phyloP scores from a whole-genome alignment of 2,113 vertebrate genomes.

The Tor tambroides region DNA sequence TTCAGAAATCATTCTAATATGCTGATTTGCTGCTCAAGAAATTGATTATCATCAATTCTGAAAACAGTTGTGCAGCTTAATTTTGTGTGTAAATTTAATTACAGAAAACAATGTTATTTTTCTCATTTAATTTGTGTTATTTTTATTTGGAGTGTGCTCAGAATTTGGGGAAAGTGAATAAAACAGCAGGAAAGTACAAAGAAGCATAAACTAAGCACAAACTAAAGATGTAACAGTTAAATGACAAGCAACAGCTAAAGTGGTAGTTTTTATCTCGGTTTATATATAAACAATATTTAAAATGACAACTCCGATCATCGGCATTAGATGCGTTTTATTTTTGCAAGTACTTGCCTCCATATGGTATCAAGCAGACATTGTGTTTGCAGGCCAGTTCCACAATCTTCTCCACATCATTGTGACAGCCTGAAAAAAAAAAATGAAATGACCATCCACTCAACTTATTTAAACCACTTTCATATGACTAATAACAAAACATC shows the following conservation, averaged over 20 bases:
- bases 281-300: no score
- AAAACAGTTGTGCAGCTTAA: background rate
- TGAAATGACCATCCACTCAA: background rate
- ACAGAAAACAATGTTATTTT: background rate
- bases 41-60: background rate
- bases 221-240: no score
- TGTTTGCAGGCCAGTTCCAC: conserved; percentile 95
- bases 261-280: background rate
- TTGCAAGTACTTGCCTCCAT: conserved; percentile 85
- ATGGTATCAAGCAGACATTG: conserved; percentile 95
- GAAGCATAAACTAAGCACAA: no score
- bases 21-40: background rate
- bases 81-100: background rate
- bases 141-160: background rate
- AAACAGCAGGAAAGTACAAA: no score
- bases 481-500: background rate
- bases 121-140: background rate
- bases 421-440: conserved; percentile 80
- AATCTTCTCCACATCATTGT: conserved; percentile 93
- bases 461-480: background rate
- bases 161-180: no score
- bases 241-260: background rate
- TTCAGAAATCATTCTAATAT: background rate
- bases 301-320: no score
- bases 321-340: background rate